These are phyloP conservation scores for Isoperla grammatica DNA, from an alignment of 2,888 invertebrate species.

Conservation along the genomic window DNA sequence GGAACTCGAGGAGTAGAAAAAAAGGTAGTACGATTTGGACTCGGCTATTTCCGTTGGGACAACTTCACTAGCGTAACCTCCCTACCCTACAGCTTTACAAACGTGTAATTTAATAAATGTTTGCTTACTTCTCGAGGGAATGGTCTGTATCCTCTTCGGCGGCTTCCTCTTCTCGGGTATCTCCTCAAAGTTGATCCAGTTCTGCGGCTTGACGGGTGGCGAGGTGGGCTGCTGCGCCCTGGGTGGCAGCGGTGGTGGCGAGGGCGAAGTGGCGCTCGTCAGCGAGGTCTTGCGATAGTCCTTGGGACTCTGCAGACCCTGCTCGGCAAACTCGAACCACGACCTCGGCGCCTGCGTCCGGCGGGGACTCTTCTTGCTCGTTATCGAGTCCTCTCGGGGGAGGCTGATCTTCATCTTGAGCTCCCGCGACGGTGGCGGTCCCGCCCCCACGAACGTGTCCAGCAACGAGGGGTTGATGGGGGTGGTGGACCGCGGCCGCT, in stretches of 20 bases:
- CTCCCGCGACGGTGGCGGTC: constrained; percentile 41
- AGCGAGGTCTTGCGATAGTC: constrained; percentile 34
- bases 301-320: constrained; percentile 48
- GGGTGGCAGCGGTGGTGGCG: constrained; percentile 33
- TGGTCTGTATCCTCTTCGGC: constrained; percentile 75
- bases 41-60: too few relatives aligned
- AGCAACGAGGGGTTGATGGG: constrained; percentile 65
- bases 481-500: constrained; percentile 66
- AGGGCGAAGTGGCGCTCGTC: constrained; percentile 22
- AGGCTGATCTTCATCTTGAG: constrained; percentile 61
- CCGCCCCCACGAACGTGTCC: constrained; percentile 55
- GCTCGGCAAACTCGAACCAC: constrained; percentile 60
- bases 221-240: constrained; percentile 37
- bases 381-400: constrained; percentile 53
- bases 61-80: too few relatives aligned
- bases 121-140: constrained; percentile 50
- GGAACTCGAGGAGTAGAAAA: too few relatives aligned
- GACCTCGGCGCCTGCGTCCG: constrained; percentile 44
- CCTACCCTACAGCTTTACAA: too few relatives aligned
- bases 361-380: constrained; percentile 49
- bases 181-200: constrained; percentile 85
- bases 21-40: too few relatives aligned
- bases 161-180: constrained; percentile 76
- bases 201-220: constrained; percentile 45
- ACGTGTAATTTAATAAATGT: too few relatives aligned